A percentile compares a stretch with the other conserved stretches of the same genome.
Evolutionary conservation across 2,797 vertebrate species (phyloP).

Genomic region (Odontamblyopus lacepedii): DNA sequence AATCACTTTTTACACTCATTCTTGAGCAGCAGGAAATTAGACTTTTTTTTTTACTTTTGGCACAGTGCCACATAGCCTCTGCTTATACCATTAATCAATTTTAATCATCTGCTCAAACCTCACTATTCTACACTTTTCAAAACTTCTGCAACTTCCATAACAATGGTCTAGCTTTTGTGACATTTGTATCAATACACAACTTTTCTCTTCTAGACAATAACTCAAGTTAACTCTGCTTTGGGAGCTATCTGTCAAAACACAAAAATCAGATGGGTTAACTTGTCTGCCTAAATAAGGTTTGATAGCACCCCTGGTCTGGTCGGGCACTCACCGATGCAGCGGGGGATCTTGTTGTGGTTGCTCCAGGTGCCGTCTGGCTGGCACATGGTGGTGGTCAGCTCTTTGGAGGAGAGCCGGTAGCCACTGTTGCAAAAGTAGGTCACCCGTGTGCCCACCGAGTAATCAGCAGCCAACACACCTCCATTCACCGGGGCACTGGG

Average conservation of each 20-base stretch:
- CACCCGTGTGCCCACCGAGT: conserved; percentile 91
- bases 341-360: conserved; percentile 97
- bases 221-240: conserved; percentile 11
- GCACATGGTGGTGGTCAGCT: conserved; percentile 93
- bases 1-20: conserved; percentile 43
- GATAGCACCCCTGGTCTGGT: conserved; percentile 5
- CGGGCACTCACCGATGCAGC: conserved; percentile 86
- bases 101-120: conserved; percentile 15
- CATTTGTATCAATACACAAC: not conserved
- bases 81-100: conserved; percentile 17
- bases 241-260: conserved; percentile 9
- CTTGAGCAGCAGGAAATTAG: conserved; percentile 28
- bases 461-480: conserved; percentile 94
- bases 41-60: conserved; percentile 27
- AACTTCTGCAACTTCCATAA: conserved; percentile 4
- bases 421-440: conserved; percentile 98
- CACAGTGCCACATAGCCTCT: conserved; percentile 14
- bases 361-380: conserved; percentile 97
- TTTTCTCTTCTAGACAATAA: conserved; percentile 9
- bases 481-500: conserved; percentile 91
- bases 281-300: conserved; percentile 18
- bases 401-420: conserved; percentile 94
- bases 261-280: conserved; percentile 12
- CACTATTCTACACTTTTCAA: not conserved
- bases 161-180: conserved; percentile 15